These are phyloP conservation scores for Eristalis arbustorum DNA, from an alignment of 2,888 invertebrate species.

Conservation along the genomic window DNA sequence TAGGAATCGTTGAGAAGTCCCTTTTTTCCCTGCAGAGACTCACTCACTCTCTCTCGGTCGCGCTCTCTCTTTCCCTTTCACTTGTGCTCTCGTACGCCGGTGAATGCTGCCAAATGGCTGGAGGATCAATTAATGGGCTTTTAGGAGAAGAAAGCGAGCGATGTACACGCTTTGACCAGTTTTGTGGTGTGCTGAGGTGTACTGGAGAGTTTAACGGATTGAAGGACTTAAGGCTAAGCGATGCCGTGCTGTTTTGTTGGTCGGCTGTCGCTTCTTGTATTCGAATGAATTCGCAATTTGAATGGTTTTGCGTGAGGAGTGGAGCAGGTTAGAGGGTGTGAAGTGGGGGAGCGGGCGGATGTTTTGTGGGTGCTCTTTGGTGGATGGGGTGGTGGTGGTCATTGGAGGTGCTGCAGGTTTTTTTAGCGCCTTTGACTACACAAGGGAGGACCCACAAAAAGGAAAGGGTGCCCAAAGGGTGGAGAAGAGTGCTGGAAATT, in stretches of 20 bases:
- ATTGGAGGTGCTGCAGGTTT: too few species aligned
- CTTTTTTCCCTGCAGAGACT: background rate
- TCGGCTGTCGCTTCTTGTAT: background rate
- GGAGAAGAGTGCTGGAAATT: too few species aligned
- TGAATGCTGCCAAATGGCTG: conserved; percentile 8
- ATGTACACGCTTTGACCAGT: conserved; percentile 1
- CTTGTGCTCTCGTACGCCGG: background rate
- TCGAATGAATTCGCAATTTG: background rate
- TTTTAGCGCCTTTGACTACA: too few species aligned
- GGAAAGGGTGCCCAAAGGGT: too few species aligned
- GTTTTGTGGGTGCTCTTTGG: background rate
- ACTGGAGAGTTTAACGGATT: background rate
- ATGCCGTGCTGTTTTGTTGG: background rate
- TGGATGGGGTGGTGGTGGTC: too few species aligned
- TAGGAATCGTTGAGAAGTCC: conserved; percentile 57
- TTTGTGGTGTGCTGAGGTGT: background rate
- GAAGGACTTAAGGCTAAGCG: background rate
- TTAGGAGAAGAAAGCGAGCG: background rate
- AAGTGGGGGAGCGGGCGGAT: background rate
- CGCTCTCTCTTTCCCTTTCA: background rate
- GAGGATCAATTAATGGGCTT: conserved; percentile 33
- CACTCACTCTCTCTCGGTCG: background rate
- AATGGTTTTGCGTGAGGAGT: background rate
- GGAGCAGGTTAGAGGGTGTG: background rate
- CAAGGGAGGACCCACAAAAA: too few species aligned